Evolutionary conservation across 2,888 invertebrate species (phyloP), one percentile per base, ranked within the genome.

Genomic region (Mantis religiosa): DNA sequence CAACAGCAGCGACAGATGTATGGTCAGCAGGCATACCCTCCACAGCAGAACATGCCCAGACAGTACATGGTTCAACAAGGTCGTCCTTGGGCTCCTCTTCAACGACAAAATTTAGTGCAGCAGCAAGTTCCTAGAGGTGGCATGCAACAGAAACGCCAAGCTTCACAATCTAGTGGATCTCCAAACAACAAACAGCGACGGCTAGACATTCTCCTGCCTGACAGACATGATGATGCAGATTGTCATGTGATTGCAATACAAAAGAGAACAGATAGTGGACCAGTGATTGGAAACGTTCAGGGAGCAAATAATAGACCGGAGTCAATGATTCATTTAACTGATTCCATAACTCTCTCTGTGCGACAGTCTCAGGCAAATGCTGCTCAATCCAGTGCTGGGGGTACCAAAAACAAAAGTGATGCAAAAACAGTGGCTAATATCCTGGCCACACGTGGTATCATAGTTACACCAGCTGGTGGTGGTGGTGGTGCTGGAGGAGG

Each of bases 241-340:
- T 96, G 96, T 92, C 96, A 96, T 91, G 96, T 96, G n/a, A 96
- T 97, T 92, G 95, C 96, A 3, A 95, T 96, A 93, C 96, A 96
- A 92, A 96, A 96, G 90, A 95, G 96, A 91, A 95, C 96, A 84
- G 96, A 96, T 0, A 96, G 96, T 0, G 92, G 96, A 89, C 97
- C 97, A 0, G 94, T 96, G 92, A 97, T 97, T 89, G 95, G 96
- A 90, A 97, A 96, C 92, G 96, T 97, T 71, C 96, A 97, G 93
- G 96, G 96, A 90, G 90, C 91, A 30, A 85, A 54, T n/a, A n/a
- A n/a, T 91, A 87, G 94, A 86, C 94, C 93, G 83, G 93, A 95
- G 92, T 94, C 94, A 27, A 94, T 94, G 2, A 94, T 96, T 92
- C 96, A 96, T 92, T 93, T 96, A 84, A 96, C 96, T n/a, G 96